Evolutionary conservation across 2,888 invertebrate species (phyloP).

Genomic region (Pherbina coryleti): DNA sequence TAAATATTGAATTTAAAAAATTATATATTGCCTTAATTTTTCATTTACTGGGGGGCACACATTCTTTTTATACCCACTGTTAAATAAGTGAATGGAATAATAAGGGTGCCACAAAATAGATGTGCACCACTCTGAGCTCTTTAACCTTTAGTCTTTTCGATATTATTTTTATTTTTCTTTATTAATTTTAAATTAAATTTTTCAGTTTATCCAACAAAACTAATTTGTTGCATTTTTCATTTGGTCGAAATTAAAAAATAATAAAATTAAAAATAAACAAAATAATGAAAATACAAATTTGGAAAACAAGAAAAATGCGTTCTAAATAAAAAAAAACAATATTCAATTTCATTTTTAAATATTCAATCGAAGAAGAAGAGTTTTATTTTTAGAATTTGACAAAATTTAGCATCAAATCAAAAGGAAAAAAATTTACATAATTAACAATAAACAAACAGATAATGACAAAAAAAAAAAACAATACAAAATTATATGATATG

Average conservation of each 20-base stretch:
- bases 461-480: slow-evolving; percentile 46
- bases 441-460: slow-evolving; percentile 45
- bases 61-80: neutral
- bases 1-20: too few relatives aligned
- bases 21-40: too few relatives aligned
- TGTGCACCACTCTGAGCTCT: too few relatives aligned
- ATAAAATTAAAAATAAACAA: slow-evolving; percentile 12
- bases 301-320: neutral
- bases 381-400: slow-evolving; percentile 50
- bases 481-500: slow-evolving; percentile 41
- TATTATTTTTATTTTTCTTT: neutral
- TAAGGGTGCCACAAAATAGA: too few relatives aligned
- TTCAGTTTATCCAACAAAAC: neutral
- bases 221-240: slow-evolving; percentile 12
- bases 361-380: slow-evolving; percentile 41
- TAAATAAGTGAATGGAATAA: too few relatives aligned
- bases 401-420: slow-evolving; percentile 49
- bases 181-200: too few relatives aligned
- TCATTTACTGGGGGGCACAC: neutral
- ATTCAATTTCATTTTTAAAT: slow-evolving; percentile 20
- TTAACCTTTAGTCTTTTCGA: neutral
- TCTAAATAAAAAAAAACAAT: slow-evolving; percentile 18
- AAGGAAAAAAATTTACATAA: slow-evolving; percentile 45
- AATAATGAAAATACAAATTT: slow-evolving; percentile 18
- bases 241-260: slow-evolving; percentile 11